A percentile compares a stretch with the other conserved stretches of the same genome.
phyloP scores from a whole-genome alignment of 2,888 invertebrate genomes.

The Onthophagus sagittarius region DNA sequence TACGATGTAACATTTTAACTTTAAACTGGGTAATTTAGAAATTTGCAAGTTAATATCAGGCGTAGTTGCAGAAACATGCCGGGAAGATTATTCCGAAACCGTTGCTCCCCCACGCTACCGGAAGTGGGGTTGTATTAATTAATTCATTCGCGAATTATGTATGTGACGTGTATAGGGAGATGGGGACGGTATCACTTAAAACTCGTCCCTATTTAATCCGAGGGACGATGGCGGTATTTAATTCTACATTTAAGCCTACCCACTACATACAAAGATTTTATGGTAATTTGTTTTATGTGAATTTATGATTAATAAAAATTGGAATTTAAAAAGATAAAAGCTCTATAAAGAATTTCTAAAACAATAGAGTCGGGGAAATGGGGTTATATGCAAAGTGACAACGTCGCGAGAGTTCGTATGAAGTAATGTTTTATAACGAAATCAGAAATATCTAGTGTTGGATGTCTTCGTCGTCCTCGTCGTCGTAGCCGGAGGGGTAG shows the following conservation, averaged over 20 bases:
- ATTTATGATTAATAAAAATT: too few species aligned
- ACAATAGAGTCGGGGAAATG: too few species aligned
- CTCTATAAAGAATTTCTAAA: too few species aligned
- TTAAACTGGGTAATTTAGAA: conserved; percentile 5
- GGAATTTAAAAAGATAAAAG: too few species aligned
- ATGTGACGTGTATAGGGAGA: conserved; percentile 10
- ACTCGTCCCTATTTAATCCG: neutral
- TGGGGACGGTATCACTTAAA: neutral
- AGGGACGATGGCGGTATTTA: neutral
- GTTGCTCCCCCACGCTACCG: neutral
- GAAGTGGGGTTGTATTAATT: conserved; percentile 6
- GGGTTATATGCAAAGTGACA: too few species aligned
- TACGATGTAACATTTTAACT: neutral
- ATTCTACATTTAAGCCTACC: neutral
- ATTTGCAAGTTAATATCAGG: conserved; percentile 9
- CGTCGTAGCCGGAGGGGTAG: neutral
- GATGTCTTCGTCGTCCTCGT: neutral
- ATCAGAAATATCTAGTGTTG: neutral
- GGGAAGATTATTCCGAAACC: neutral
- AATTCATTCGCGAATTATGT: conserved; percentile 9
- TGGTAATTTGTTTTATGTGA: neutral
- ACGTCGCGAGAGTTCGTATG: too few species aligned
- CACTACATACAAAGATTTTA: neutral
- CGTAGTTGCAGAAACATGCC: conserved; percentile 5
- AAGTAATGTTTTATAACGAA: neutral